A percentile compares a stretch with the other conserved stretches of the same genome.
phyloP scores from a whole-genome alignment of 2,797 vertebrate species.

The Hemitrygon akajei region DNA sequence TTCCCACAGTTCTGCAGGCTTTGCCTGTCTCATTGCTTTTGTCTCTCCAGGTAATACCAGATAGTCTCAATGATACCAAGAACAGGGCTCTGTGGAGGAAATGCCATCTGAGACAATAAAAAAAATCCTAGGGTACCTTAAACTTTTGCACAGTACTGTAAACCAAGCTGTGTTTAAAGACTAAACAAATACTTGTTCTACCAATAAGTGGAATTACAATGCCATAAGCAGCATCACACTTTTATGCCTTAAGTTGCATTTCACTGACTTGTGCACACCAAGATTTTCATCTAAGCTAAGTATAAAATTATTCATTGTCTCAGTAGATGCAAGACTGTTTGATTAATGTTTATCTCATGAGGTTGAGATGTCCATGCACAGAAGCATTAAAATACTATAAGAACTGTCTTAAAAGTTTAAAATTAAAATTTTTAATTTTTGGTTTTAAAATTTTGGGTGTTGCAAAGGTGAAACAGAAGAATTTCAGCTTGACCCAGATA shows the following conservation, averaged over 20 bases:
- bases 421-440: too few relatives aligned
- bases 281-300: not conserved
- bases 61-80: too few relatives aligned
- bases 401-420: too few relatives aligned
- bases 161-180: not conserved
- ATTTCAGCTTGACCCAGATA: not conserved
- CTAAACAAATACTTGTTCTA: not conserved
- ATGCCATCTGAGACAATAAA: too few relatives aligned
- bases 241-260: not conserved
- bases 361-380: not conserved
- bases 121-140: too few relatives aligned
- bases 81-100: too few relatives aligned
- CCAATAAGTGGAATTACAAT: not conserved
- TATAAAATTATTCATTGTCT: not conserved
- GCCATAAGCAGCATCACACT: not conserved
- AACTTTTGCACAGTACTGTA: too few relatives aligned
- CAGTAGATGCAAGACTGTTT: not conserved
- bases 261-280: not conserved
- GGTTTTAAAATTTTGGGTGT: not conserved
- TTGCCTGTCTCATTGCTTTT: too few relatives aligned
- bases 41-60: too few relatives aligned
- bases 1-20: too few relatives aligned
- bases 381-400: not conserved
- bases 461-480: not conserved
- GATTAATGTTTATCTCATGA: not conserved